These are phyloP conservation scores for Sus scrofa DNA, from an alignment of 2,113 vertebrate genomes.

Conservation along the genomic window DNA sequence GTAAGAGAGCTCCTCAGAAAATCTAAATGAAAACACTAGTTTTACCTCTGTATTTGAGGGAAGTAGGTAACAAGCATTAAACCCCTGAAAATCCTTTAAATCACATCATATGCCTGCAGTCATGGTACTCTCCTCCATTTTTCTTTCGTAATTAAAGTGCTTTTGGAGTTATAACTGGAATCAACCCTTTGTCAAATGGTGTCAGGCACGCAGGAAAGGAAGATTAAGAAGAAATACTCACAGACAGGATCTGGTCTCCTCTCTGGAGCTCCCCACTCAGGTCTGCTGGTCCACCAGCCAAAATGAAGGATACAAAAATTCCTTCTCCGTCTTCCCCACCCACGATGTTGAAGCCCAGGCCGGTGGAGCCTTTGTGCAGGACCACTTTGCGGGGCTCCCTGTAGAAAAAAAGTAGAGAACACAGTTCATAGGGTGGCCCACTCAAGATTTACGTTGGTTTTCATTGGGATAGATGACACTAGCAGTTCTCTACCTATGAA, in stretches of 20 bases:
- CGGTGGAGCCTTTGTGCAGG: conserved; percentile 97
- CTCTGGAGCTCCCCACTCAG: conserved; percentile 96
- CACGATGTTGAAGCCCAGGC: conserved; percentile 98
- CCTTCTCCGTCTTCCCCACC: conserved; percentile 98
- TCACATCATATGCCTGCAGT: neutral
- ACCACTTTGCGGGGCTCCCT: conserved; percentile 98
- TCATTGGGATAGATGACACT: neutral
- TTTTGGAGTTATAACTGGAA: neutral
- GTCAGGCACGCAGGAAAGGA: neutral
- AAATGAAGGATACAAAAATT: conserved; percentile 99
- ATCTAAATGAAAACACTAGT: neutral
- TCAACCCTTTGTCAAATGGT: neutral
- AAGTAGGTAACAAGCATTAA: neutral
- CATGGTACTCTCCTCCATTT: neutral
- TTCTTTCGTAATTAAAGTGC: neutral
- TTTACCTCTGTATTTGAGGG: neutral
- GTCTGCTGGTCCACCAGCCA: conserved; percentile 97
- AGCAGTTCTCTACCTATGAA: neutral
- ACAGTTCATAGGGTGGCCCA: conserved; percentile 1
- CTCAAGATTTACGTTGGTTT: neutral
- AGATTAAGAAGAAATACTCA: conserved; percentile 87
- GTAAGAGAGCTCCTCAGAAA: neutral
- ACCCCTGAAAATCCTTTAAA: neutral
- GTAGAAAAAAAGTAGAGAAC: conserved; percentile 87
- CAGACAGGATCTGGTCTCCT: conserved; percentile 97